Evolutionary conservation across 2,797 vertebrate genomes (phyloP).

Genomic region (Poeciliopsis infans): DNA sequence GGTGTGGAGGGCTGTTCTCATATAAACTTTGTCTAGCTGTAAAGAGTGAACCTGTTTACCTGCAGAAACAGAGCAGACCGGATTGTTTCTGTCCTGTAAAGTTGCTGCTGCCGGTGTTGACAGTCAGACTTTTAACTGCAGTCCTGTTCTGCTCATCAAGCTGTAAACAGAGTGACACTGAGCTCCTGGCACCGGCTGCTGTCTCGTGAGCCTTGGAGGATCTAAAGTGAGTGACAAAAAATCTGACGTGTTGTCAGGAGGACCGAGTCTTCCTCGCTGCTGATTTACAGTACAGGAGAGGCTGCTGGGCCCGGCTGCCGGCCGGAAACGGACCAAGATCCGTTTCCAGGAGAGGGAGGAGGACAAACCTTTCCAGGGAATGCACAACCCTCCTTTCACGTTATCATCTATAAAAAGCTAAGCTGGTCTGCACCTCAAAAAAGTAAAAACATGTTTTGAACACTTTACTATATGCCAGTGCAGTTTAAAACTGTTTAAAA

Average conservation of each 20-base stretch:
- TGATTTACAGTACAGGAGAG: slow-evolving; percentile 51
- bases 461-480: background rate
- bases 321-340: background rate
- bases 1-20: background rate
- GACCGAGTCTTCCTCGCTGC: slow-evolving; percentile 25
- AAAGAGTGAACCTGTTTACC: background rate
- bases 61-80: background rate
- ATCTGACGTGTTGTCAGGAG: slow-evolving; percentile 58
- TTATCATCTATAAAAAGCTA: slow-evolving; percentile 42
- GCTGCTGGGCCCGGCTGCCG: slow-evolving; percentile 19
- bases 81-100: background rate
- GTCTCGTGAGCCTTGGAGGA: slow-evolving; percentile 34
- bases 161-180: background rate
- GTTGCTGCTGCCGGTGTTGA: background rate
- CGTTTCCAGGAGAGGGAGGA: slow-evolving; percentile 10
- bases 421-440: background rate
- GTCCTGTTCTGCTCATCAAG: slow-evolving; percentile 1
- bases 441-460: background rate
- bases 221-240: slow-evolving; percentile 68
- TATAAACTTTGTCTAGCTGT: background rate
- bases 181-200: background rate
- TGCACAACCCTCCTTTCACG: slow-evolving; percentile 14
- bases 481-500: background rate
- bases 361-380: slow-evolving; percentile 6
- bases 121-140: background rate